A percentile compares a stretch with the other conserved stretches of the same genome.
phyloP scores from a whole-genome alignment of 1,140 invertebrate species.

The Ptiloglossa arizonensis region DNA sequence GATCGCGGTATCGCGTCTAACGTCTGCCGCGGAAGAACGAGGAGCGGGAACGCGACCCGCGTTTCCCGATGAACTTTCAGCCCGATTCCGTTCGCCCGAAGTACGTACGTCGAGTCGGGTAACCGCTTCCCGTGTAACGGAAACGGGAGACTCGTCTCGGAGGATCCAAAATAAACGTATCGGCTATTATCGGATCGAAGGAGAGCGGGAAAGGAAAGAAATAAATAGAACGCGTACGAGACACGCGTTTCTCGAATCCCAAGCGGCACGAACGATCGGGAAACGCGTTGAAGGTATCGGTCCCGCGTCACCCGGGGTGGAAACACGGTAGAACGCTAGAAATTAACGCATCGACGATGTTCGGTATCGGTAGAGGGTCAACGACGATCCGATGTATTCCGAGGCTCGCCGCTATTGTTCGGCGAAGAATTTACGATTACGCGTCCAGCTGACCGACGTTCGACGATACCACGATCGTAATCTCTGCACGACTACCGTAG shows the following conservation, averaged over 20 bases:
- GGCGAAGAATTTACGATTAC: neutral
- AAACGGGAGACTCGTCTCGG: conserved; percentile 28
- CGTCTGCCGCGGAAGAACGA: neutral
- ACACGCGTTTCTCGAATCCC: conserved; percentile 4
- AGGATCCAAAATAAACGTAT: conserved; percentile 25
- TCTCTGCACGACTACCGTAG: too few relatives aligned
- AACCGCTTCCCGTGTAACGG: neutral
- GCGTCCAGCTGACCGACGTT: neutral
- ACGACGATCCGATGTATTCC: too few relatives aligned
- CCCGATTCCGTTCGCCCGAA: conserved; percentile 5
- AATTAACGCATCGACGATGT: too few relatives aligned
- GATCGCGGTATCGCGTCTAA: too few relatives aligned
- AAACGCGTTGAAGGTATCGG: too few relatives aligned
- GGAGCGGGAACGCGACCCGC: neutral
- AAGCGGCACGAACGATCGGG: too few relatives aligned
- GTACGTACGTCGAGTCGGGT: conserved; percentile 22
- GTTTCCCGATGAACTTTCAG: conserved; percentile 15
- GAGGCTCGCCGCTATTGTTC: too few relatives aligned
- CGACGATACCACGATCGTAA: too few relatives aligned
- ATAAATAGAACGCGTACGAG: neutral
- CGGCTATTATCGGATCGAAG: conserved; percentile 40
- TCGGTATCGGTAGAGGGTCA: too few relatives aligned
- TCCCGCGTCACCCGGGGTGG: neutral
- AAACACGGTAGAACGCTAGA: neutral
- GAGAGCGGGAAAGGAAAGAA: conserved; percentile 6